A percentile compares a stretch with the other conserved stretches of the same genome.
phyloP scores from a whole-genome alignment of 2,888 invertebrate species.

The Nephrotoma flavescens region DNA sequence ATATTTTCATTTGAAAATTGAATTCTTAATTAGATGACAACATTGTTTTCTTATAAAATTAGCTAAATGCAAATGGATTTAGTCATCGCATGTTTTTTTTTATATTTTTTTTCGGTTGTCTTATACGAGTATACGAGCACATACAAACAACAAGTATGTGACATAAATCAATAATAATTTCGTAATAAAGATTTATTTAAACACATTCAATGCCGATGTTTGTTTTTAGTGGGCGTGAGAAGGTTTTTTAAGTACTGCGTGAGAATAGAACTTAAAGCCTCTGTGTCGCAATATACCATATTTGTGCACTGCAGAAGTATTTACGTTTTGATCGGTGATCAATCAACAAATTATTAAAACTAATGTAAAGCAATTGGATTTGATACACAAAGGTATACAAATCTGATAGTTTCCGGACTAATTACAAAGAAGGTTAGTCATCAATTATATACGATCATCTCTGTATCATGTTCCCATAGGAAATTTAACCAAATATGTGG shows the following conservation, averaged over 20 bases:
- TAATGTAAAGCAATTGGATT: too few species aligned
- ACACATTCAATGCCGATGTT: background rate
- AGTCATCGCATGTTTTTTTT: background rate
- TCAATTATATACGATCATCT: background rate
- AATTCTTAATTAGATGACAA: background rate
- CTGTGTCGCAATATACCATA: too few species aligned
- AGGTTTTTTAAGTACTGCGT: background rate
- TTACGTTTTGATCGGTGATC: too few species aligned
- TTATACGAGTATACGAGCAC: too few species aligned
- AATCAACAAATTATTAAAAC: too few species aligned
- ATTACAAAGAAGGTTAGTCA: background rate
- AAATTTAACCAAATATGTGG: background rate
- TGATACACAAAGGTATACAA: background rate
- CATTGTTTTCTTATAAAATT: background rate
- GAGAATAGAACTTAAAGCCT: too few species aligned
- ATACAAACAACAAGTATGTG: background rate
- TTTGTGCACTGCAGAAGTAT: too few species aligned
- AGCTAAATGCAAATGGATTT: background rate
- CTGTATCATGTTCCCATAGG: background rate
- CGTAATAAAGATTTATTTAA: background rate
- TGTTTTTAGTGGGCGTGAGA: background rate
- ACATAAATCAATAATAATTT: background rate
- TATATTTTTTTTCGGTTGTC: background rate
- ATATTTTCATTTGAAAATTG: background rate
- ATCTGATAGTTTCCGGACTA: background rate